A percentile compares a stretch with the other conserved stretches of the same genome.
Conservation (phyloP, 2,888 invertebrate genomes). For the Drosophila bunnanda region DNA sequence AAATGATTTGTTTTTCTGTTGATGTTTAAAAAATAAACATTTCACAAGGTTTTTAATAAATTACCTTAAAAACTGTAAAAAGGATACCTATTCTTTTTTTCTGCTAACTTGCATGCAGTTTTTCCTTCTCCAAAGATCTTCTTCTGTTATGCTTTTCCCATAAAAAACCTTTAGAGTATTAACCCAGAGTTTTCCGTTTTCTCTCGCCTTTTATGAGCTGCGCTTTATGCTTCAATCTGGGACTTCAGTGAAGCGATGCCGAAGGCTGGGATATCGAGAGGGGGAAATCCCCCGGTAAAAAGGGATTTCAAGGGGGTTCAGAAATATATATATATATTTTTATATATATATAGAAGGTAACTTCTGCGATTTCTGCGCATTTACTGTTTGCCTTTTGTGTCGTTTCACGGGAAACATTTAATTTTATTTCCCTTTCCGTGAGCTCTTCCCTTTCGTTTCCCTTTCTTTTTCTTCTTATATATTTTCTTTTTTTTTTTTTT, state of each 20-base stretch:
- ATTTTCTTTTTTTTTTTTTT: constrained; percentile 29
- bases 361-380: constrained; percentile 56
- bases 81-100: background rate
- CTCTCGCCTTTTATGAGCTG: constrained; percentile 16
- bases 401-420: constrained; percentile 45
- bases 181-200: constrained; percentile 8
- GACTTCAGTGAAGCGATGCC: constrained; percentile 54
- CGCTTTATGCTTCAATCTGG: constrained; percentile 52
- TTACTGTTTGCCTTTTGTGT: constrained; percentile 62
- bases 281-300: constrained; percentile 1
- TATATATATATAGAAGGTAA: constrained; percentile 20
- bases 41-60: too few species aligned
- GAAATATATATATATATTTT: constrained; percentile 23
- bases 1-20: too few species aligned
- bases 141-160: background rate
- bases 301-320: constrained; percentile 20
- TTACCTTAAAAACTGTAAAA: background rate
- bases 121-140: background rate
- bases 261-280: constrained; percentile 23
- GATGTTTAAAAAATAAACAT: too few species aligned
- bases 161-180: constrained; percentile 25
- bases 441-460: constrained; percentile 25
- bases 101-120: constrained; percentile 5
- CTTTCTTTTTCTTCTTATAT: constrained; percentile 39
- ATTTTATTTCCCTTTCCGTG: constrained; percentile 41